phyloP scores from a whole-genome alignment of 35 echinoderm and acorn worm species.

The Diadema setosum region DNA sequence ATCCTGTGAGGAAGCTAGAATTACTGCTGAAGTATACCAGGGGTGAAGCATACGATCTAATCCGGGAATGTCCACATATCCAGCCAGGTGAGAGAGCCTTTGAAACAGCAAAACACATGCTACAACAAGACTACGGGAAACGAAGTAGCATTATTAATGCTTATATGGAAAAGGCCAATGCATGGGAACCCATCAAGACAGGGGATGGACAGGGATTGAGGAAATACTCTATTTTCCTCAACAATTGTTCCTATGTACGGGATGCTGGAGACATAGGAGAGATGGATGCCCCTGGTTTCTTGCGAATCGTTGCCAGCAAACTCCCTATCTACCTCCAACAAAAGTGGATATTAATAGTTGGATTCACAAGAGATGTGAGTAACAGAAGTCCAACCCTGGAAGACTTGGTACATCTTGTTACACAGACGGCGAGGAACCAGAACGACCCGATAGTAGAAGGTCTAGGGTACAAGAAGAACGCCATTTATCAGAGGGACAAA shows the following conservation, averaged over 20 bases:
- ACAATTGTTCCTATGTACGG: neutral
- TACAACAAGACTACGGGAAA: slow-evolving; percentile 33
- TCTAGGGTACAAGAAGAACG: neutral
- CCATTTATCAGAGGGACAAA: neutral
- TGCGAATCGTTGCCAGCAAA: neutral
- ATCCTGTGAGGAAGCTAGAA: slow-evolving; percentile 1
- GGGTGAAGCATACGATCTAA: slow-evolving; percentile 39
- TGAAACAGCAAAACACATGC: slow-evolving; percentile 15
- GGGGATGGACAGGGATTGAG: slow-evolving; percentile 3
- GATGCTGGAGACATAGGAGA: neutral
- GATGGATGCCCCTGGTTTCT: neutral
- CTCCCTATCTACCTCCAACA: neutral
- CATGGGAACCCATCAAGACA: neutral
- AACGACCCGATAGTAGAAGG: neutral
- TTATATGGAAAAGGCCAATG: slow-evolving; percentile 8
- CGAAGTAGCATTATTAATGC: slow-evolving; percentile 1
- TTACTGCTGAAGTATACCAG: slow-evolving; percentile 35
- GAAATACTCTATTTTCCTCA: slow-evolving; percentile 42
- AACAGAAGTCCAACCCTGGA: neutral
- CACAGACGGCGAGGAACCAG: neutral
- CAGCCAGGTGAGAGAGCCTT: neutral
- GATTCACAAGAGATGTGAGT: neutral
- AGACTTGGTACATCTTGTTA: slow-evolving; percentile 13
- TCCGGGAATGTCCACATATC: slow-evolving; percentile 11
- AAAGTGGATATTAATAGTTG: neutral